Conservation (phyloP, 2,888 invertebrate genomes). For the Protonemura montana region DNA sequence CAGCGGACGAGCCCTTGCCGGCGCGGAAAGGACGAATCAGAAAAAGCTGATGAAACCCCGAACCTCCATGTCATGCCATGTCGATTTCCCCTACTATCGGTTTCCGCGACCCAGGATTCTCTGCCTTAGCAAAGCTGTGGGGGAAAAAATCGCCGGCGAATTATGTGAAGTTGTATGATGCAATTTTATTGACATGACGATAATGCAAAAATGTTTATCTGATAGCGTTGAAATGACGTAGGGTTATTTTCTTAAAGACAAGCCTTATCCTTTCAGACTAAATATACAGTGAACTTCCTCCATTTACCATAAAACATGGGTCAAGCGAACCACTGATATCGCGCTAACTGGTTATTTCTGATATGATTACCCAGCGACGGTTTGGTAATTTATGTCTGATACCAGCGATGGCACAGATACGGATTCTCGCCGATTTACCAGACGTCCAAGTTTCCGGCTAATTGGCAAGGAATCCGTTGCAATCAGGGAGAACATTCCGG, state of each 20-base stretch:
- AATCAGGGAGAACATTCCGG: background rate
- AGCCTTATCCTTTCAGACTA: background rate
- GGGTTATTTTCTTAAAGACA: background rate
- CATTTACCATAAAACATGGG: background rate
- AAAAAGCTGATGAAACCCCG: background rate
- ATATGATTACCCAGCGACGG: background rate
- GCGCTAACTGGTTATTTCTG: background rate
- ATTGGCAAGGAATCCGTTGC: background rate
- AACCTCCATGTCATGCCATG: background rate
- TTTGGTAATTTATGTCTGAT: background rate
- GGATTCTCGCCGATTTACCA: background rate
- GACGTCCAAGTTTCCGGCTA: background rate
- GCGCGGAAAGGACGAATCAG: background rate
- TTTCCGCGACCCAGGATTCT: background rate
- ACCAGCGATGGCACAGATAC: background rate
- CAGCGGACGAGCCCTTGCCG: background rate
- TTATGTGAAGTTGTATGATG: background rate
- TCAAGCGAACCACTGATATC: background rate
- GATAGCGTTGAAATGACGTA: background rate
- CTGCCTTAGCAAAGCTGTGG: too few species aligned
- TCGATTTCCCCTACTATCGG: background rate
- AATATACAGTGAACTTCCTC: background rate
- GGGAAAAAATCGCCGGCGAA: too few species aligned
- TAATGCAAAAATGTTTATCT: background rate
- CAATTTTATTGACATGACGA: background rate